These are phyloP conservation scores for Holotrichia oblita DNA, from an alignment of 1,140 invertebrate genomes.

Conservation along the genomic window DNA sequence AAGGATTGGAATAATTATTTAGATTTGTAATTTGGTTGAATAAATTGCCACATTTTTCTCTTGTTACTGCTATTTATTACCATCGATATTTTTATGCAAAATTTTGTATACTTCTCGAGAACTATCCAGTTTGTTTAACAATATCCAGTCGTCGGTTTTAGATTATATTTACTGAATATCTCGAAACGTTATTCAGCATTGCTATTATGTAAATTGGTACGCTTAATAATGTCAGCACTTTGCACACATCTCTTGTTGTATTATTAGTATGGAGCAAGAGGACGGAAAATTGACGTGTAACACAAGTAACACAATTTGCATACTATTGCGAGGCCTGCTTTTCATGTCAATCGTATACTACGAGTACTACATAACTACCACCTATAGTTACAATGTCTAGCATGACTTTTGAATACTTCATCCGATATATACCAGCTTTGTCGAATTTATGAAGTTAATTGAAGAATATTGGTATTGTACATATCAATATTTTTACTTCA, in stretches of 20 bases:
- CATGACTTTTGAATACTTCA: not conserved
- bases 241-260: not conserved
- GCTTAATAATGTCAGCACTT: slow-evolving; percentile 9
- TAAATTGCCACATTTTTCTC: not conserved
- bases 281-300: slow-evolving; percentile 27
- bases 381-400: not conserved
- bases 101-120: not conserved
- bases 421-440: not conserved
- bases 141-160: not conserved
- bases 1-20: no score
- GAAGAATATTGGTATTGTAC: not conserved
- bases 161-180: not conserved
- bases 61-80: not conserved
- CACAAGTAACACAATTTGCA: slow-evolving; percentile 28
- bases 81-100: not conserved
- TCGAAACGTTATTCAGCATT: slow-evolving; percentile 4
- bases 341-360: not conserved
- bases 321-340: not conserved
- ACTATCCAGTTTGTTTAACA: not conserved
- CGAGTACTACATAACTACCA: no score
- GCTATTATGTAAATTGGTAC: slow-evolving; percentile 18
- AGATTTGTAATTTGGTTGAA: no score
- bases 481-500: not conserved
- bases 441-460: not conserved
- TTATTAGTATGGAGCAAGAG: slow-evolving; percentile 12